Conservation (phyloP, 1,140 invertebrate genomes). For the Rhizoglyphus robini region DNA sequence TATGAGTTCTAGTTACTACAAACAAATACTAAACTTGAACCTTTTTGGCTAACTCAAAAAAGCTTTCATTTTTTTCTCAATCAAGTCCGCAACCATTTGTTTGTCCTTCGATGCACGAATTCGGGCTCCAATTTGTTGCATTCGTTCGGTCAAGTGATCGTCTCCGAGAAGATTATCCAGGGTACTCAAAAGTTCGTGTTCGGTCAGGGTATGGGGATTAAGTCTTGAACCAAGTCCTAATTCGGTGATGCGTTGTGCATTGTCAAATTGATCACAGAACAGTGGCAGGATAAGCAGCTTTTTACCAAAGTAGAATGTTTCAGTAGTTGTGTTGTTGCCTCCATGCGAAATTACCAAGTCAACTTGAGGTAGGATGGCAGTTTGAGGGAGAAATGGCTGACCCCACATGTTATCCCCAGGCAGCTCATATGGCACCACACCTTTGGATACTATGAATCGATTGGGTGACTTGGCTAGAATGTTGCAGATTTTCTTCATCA, state of each 20-base stretch:
- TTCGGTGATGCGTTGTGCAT: slow-evolving; percentile 15
- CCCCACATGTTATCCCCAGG: slow-evolving; percentile 21
- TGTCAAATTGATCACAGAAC: too few relatives aligned
- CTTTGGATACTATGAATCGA: slow-evolving; percentile 20
- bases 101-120: neutral
- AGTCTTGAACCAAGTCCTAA: slow-evolving; percentile 3
- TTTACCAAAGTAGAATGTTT: slow-evolving; percentile 18
- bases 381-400: slow-evolving; percentile 16
- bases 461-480: slow-evolving; percentile 15
- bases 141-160: neutral
- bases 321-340: slow-evolving; percentile 20
- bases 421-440: slow-evolving; percentile 17
- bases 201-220: neutral
- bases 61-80: too few relatives aligned
- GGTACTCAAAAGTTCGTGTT: slow-evolving; percentile 12
- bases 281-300: slow-evolving; percentile 19
- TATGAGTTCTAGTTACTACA: too few relatives aligned
- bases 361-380: slow-evolving; percentile 6
- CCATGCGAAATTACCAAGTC: slow-evolving; percentile 20
- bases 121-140: neutral
- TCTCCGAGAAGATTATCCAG: slow-evolving; percentile 14
- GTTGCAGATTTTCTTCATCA: slow-evolving; percentile 7
- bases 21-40: too few relatives aligned
- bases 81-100: too few relatives aligned
- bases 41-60: too few relatives aligned